Evolutionary conservation across 2,113 vertebrate species (phyloP).

Genomic region (Acanthochromis polyacanthus): DNA sequence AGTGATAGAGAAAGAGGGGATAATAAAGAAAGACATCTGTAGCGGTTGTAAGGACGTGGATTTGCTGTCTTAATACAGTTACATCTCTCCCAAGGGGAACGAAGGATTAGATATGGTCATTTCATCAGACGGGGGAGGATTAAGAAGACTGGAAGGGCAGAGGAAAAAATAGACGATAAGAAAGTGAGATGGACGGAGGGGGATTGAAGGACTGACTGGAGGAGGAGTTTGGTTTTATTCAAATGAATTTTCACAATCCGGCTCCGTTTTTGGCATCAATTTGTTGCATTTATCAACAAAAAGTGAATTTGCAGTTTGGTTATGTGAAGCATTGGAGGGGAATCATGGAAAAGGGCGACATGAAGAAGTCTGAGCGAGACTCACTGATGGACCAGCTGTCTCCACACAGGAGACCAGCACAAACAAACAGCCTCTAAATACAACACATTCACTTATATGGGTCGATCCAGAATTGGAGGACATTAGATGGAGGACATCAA

Average conservation of each 20-base stretch:
- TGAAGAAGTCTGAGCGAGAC: slow-evolving; percentile 57
- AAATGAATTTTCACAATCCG: slow-evolving; percentile 62
- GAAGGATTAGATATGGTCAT: slow-evolving; percentile 82
- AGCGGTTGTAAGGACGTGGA: slow-evolving; percentile 79
- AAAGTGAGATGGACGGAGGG: slow-evolving; percentile 62
- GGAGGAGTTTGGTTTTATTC: slow-evolving; percentile 24
- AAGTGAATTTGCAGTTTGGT: no score
- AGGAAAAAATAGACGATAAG: slow-evolving; percentile 66
- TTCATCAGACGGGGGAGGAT: slow-evolving; percentile 78
- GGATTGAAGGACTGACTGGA: slow-evolving; percentile 59
- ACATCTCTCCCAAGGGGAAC: slow-evolving; percentile 75
- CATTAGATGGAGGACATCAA: no score
- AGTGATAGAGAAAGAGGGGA: slow-evolving; percentile 66
- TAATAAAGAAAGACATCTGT: slow-evolving; percentile 83
- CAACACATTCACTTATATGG: no score
- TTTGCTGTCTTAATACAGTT: slow-evolving; percentile 83
- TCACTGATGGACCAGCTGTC: slow-evolving; percentile 78
- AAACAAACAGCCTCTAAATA: background rate
- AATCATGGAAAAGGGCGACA: slow-evolving; percentile 53
- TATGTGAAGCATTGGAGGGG: slow-evolving; percentile 33
- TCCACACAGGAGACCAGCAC: slow-evolving; percentile 66
- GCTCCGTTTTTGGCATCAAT: slow-evolving; percentile 35
- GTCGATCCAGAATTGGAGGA: no score
- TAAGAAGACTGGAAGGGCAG: slow-evolving; percentile 72
- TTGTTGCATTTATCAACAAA: background rate